phyloP scores from a whole-genome alignment of 2,797 vertebrate genomes.

The Oreonectes daqikongensis region DNA sequence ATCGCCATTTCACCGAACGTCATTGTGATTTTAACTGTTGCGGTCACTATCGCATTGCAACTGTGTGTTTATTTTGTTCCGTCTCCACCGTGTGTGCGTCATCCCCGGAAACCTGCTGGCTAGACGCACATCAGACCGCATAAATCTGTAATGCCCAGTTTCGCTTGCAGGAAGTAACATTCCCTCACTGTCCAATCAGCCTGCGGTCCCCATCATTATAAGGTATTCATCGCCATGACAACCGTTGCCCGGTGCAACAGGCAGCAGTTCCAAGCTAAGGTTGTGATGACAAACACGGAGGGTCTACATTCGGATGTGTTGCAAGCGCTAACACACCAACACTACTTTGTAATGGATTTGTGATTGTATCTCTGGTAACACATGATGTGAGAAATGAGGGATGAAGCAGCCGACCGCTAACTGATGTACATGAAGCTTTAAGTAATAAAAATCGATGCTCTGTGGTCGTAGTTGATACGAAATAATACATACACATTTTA shows the following conservation, averaged over 20 bases:
- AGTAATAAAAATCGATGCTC: neutral
- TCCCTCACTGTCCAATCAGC: slow-evolving; percentile 68
- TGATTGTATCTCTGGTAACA: neutral
- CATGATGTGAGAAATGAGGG: neutral
- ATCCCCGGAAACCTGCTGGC: neutral
- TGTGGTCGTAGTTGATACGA: no score
- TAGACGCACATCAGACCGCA: slow-evolving; percentile 22
- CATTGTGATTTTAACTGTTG: neutral
- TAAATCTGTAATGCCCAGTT: slow-evolving; percentile 19
- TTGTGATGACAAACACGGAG: slow-evolving; percentile 44
- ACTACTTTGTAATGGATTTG: neutral
- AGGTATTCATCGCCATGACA: slow-evolving; percentile 66
- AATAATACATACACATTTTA: no score
- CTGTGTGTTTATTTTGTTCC: slow-evolving; percentile 5
- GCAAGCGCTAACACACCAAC: neutral
- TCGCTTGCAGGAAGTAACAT: slow-evolving; percentile 65
- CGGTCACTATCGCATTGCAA: neutral
- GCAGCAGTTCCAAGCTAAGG: slow-evolving; percentile 56
- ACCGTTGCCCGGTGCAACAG: slow-evolving; percentile 68
- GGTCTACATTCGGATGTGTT: neutral
- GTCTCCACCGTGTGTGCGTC: slow-evolving; percentile 2
- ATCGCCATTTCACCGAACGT: neutral
- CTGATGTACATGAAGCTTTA: no score
- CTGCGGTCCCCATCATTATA: slow-evolving; percentile 63
- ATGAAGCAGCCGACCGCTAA: no score